Percentiles rank a stretch among this genome's conserved stretches.
phyloP scores from a whole-genome alignment of 2,797 vertebrate genomes.

The Sarcophilus harrisii region DNA sequence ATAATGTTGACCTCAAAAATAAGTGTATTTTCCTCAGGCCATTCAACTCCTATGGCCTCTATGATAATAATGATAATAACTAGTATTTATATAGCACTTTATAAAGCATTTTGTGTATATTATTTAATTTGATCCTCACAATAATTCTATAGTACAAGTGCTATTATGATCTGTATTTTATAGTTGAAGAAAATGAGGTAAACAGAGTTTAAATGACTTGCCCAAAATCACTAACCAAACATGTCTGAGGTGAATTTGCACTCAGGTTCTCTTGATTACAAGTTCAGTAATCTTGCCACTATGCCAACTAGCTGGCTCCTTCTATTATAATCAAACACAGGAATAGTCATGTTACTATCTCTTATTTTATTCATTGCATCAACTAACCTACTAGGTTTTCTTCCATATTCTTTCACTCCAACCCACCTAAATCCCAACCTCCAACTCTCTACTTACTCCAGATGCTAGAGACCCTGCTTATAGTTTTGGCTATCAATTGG shows the following conservation, averaged over 20 bases:
- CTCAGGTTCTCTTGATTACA: neutral
- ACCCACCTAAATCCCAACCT: neutral
- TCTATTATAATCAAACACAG: neutral
- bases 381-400: too few relatives aligned
- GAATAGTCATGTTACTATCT: too few relatives aligned
- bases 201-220: neutral
- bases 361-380: too few relatives aligned
- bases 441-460: neutral
- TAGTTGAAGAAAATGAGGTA: neutral
- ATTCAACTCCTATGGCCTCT: neutral
- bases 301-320: neutral
- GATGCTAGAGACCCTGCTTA: neutral
- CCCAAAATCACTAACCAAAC: neutral
- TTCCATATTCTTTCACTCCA: too few relatives aligned
- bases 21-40: fast-evolving
- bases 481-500: neutral
- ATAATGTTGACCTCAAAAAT: neutral
- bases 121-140: neutral
- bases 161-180: neutral
- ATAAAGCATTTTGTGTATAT: neutral
- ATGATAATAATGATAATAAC: neutral
- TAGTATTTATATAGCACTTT: neutral
- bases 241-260: neutral
- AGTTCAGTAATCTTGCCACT: neutral
- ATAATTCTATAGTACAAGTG: neutral